Conservation (phyloP, 2,113 vertebrate species). For the Tricholaema leucomelas region DNA sequence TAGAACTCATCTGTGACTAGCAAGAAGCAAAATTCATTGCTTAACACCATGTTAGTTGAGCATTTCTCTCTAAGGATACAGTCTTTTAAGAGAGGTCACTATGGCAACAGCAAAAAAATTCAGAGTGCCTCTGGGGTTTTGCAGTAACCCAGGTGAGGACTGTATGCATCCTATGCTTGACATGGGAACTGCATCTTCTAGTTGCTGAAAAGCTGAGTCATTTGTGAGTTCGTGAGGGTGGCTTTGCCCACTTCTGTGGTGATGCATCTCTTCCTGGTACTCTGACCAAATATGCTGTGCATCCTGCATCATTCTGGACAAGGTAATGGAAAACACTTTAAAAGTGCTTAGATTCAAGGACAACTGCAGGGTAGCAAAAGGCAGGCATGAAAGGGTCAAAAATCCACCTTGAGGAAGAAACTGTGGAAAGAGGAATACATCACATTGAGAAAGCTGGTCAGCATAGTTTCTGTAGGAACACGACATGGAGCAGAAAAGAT, state of each 20-base stretch:
- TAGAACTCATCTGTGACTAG: not conserved
- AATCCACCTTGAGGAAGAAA: not conserved
- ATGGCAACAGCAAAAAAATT: conserved; percentile 41
- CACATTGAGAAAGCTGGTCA: not conserved
- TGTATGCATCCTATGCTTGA: not conserved
- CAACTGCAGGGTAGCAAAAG: not conserved
- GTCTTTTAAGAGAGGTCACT: conserved; percentile 33
- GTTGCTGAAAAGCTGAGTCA: conserved; percentile 16
- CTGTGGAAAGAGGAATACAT: not conserved
- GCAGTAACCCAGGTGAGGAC: not conserved
- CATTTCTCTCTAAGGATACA: not conserved
- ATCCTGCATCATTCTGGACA: not conserved
- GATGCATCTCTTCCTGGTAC: not conserved
- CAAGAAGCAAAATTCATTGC: not conserved
- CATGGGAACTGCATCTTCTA: not conserved
- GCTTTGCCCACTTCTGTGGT: not conserved
- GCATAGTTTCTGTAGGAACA: not conserved
- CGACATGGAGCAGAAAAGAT: not conserved
- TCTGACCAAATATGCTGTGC: not conserved
- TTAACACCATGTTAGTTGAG: not conserved
- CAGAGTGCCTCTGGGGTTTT: not conserved
- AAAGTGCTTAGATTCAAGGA: not conserved
- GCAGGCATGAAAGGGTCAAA: not conserved
- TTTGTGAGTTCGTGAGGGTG: not conserved
- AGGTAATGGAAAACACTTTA: not conserved